Conservation (phyloP, 2,888 invertebrate species). For the Entomobrya proxima region DNA sequence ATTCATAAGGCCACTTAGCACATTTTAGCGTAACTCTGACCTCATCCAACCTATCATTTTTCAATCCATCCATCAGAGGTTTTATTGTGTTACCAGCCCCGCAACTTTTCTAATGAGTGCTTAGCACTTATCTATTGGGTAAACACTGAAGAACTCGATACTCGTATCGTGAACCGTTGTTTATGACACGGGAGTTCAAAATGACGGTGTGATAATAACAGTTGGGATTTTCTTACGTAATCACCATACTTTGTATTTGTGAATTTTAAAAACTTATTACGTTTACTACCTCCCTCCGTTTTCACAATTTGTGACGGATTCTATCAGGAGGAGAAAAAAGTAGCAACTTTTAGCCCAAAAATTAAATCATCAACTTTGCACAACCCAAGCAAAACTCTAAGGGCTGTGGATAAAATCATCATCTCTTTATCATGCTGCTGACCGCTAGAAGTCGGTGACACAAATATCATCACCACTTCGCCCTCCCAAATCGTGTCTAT, state of each 20-base stretch:
- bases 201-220: too few species aligned
- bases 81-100: constrained; percentile 20
- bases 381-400: background rate
- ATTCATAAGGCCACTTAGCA: too few species aligned
- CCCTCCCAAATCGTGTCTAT: background rate
- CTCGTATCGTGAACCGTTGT: background rate
- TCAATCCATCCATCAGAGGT: constrained; percentile 1
- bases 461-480: background rate
- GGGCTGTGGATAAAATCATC: background rate
- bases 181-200: background rate
- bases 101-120: constrained; percentile 20
- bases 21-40: background rate
- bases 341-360: background rate
- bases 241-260: background rate
- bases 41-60: constrained; percentile 16
- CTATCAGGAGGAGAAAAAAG: background rate
- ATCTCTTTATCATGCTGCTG: background rate
- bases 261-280: too few species aligned
- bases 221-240: constrained; percentile 11
- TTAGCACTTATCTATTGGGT: background rate
- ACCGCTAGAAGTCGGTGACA: constrained; percentile 21
- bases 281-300: background rate
- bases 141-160: background rate
- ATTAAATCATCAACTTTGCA: background rate
- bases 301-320: background rate